Base-by-base conservation (phyloP, 2,113 vertebrate species). In the Macrotis lagotis region DNA sequence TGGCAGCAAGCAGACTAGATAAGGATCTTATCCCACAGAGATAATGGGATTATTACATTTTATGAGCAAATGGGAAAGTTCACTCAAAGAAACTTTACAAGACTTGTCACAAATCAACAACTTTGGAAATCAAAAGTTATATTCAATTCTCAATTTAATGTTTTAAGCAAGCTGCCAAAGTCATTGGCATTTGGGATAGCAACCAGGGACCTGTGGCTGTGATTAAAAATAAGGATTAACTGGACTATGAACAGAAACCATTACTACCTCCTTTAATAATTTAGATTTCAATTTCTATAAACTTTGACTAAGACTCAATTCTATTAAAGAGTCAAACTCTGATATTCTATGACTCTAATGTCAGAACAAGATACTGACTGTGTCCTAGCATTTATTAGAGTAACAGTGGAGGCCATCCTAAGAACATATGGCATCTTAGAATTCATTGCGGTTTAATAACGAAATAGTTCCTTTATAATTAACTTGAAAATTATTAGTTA, bases 221-320 rank as follows among this genome's bases (percentile, higher is more conserved):
- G 93, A 97, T 55, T 93, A 93, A 95, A 95, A 94, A 48, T 94
- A 94, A 3, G 11, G 89, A 92, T 93, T 93, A 94, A 88, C 24
- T 94, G 96, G 91, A 48, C 48, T 95, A 95, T 90, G 50, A 93
- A 95, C 50, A 97, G 95, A 97, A 95, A 24, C 25, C 92, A 95
- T 96, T 96, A 97, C 66, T 90, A 25, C 2, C 37, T 74, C 14
- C 59, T 95, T 97, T 93, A 97, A 97, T 97, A 96, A 97, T 97
- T 97, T 96, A 97, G 49, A 88, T 94, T 95, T 90, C 92, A 51
- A 95, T 97, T 98, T 95, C 66, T 91, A 93, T 92, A 91, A 3
- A 91, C 48, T 92, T 66, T 0, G 0, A 49, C 53, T 74, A 83
- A 83, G 66, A 83, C 66, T 37, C 37, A n/a, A 16, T 44, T 83